Evolutionary conservation across 2,888 invertebrate genomes (phyloP).

Genomic region (Ellobium chinense): DNA sequence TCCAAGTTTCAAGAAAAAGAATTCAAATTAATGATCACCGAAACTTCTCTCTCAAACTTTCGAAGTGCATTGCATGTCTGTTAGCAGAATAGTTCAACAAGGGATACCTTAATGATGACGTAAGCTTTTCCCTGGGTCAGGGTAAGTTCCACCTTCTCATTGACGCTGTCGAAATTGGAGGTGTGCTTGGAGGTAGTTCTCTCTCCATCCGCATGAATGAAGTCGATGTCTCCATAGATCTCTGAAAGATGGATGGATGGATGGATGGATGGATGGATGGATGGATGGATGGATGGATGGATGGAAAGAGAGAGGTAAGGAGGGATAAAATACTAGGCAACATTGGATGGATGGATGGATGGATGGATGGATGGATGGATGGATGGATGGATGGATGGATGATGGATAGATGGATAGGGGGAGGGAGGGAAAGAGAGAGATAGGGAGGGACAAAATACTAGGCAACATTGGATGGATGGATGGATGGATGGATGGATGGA

Average conservation of each 20-base stretch:
- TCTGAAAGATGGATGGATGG: conserved; percentile 55
- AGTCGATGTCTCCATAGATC: conserved; percentile 68
- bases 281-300: not conserved
- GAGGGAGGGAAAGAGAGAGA: not conserved
- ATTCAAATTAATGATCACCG: no score
- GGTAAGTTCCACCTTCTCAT: conserved; percentile 69
- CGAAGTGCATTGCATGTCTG: no score
- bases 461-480: not conserved
- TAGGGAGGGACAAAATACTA: not conserved
- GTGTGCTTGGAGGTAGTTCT: conserved; percentile 53
- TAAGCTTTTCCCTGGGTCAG: conserved; percentile 70
- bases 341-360: not conserved
- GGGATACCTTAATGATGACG: conserved; percentile 70
- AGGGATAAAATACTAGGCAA: not conserved
- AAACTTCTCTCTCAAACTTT: no score
- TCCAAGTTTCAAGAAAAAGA: no score
- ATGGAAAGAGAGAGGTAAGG: not conserved
- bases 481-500: not conserved
- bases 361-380: not conserved
- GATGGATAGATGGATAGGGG: not conserved
- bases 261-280: not conserved
- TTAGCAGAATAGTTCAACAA: no score
- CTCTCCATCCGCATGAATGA: conserved; percentile 69
- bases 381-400: not conserved
- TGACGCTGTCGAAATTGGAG: conserved; percentile 69